Percentiles rank a stretch among this genome's conserved stretches.
Conservation (phyloP, 1,140 invertebrate genomes). For the Teleopsis dalmanni region DNA sequence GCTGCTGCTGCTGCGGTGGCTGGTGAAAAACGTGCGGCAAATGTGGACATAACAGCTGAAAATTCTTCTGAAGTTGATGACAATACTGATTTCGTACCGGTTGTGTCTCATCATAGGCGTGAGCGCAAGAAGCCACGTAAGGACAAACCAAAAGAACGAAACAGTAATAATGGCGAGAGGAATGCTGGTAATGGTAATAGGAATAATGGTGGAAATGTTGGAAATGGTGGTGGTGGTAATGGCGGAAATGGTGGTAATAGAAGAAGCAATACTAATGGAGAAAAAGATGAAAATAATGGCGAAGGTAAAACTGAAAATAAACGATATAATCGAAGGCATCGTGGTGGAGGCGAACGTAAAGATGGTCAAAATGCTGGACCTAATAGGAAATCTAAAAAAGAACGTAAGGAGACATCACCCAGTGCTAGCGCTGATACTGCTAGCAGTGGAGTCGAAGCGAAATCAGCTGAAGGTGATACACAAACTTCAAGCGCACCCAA, state of each 20-base stretch:
- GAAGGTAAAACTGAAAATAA: constrained; percentile 18
- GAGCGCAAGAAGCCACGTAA: constrained; percentile 46
- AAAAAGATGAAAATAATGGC: constrained; percentile 7
- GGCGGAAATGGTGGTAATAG: constrained; percentile 17
- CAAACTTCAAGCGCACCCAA: constrained; percentile 16
- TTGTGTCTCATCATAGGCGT: constrained; percentile 46
- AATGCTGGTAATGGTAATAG: constrained; percentile 12
- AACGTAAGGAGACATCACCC: constrained; percentile 37
- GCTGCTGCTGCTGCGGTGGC: neutral
- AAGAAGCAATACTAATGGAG: constrained; percentile 7
- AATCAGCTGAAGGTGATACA: constrained; percentile 24
- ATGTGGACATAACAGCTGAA: constrained; percentile 37
- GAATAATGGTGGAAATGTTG: constrained; percentile 6
- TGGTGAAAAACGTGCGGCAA: constrained; percentile 37
- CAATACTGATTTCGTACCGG: constrained; percentile 47
- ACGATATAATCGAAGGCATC: constrained; percentile 21
- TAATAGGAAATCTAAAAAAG: constrained; percentile 20
- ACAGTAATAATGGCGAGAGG: constrained; percentile 6
- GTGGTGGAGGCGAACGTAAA: constrained; percentile 35
- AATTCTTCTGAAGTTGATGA: constrained; percentile 46
- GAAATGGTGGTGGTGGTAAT: constrained; percentile 21
- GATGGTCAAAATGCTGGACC: neutral
- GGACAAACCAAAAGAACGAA: constrained; percentile 32
- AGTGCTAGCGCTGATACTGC: constrained; percentile 33
- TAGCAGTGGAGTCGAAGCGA: constrained; percentile 32